Evolutionary conservation across 1,140 invertebrate species (phyloP).

Genomic region (Caenorhabditis brenneri): DNA sequence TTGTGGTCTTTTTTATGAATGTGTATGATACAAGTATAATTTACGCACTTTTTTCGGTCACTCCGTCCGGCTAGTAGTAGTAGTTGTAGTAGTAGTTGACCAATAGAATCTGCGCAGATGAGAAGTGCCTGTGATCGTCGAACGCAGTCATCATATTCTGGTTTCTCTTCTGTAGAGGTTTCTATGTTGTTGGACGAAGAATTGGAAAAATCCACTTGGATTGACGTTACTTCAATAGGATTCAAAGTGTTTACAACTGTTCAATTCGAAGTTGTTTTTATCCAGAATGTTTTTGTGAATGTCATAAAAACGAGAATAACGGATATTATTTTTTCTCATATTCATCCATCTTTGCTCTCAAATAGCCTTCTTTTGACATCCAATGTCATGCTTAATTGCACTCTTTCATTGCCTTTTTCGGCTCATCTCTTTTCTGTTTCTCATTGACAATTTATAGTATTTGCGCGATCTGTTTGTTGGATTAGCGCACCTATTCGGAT

Average conservation of each 20-base stretch:
- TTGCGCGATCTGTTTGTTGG: neutral
- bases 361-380: neutral
- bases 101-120: neutral
- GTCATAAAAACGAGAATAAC: no score
- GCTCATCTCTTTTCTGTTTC: neutral
- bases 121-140: neutral
- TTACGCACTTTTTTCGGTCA: constrained; percentile 28
- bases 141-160: constrained; percentile 11
- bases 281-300: neutral
- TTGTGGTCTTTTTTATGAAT: neutral
- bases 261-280: no score
- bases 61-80: constrained; percentile 24
- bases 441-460: neutral
- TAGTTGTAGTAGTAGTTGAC: no score
- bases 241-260: neutral
- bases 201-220: neutral
- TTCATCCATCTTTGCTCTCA: neutral
- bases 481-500: neutral
- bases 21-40: constrained; percentile 6
- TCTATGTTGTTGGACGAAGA: neutral
- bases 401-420: neutral
- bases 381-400: no score
- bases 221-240: neutral
- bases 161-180: neutral
- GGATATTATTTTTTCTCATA: neutral